A percentile compares a stretch with the other conserved stretches of the same genome.
Conservation (phyloP, 2,797 vertebrate species). For the Merluccius polli region DNA sequence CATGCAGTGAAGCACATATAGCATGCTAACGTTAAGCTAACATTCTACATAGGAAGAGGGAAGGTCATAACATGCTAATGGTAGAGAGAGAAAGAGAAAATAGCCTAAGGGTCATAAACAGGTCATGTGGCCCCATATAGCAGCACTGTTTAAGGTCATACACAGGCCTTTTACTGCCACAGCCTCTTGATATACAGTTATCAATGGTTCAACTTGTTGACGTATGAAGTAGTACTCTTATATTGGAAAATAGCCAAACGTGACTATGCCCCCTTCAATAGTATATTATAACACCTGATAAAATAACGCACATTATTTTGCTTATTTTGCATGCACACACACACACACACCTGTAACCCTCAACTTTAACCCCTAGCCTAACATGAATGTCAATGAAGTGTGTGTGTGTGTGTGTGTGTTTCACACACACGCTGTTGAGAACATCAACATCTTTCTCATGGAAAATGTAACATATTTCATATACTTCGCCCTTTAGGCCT, state of each 20-base stretch:
- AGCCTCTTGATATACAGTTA: neutral
- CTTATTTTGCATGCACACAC: too few species aligned
- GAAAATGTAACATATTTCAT: too few species aligned
- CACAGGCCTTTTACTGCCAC: neutral
- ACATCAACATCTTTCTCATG: too few species aligned
- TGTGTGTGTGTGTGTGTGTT: too few species aligned
- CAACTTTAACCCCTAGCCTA: too few species aligned
- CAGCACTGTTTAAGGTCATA: neutral
- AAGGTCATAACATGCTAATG: neutral
- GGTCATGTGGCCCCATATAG: neutral
- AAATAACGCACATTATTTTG: neutral
- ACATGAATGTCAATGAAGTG: too few species aligned
- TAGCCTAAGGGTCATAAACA: neutral
- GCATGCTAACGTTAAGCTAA: neutral
- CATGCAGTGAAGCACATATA: neutral
- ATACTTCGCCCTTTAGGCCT: too few species aligned
- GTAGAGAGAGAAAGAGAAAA: neutral
- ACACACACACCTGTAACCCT: too few species aligned
- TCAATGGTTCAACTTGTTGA: neutral
- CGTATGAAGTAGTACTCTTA: neutral
- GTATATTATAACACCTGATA: neutral
- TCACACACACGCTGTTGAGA: too few species aligned
- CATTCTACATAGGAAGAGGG: neutral
- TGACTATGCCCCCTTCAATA: neutral
- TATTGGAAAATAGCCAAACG: neutral